Base-by-base conservation (phyloP, 2,113 vertebrate genomes). In the Atractosteus spatula region DNA sequence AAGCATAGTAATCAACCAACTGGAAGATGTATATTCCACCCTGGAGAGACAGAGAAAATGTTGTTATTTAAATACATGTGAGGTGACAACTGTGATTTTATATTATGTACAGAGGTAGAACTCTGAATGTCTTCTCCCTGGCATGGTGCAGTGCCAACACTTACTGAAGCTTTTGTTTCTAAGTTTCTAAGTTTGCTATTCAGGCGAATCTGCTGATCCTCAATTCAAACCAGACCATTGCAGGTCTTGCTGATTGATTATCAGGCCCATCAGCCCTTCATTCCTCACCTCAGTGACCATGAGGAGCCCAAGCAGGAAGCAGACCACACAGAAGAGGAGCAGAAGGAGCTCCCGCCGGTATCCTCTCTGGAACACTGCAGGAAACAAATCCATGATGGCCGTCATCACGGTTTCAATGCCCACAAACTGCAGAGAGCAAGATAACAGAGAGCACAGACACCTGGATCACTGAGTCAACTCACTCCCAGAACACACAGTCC, bases 341-440 rank as follows among this genome's bases (percentile, higher is more conserved):
- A 97, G 94, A 78, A 97, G 87, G 75, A 98, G 78, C 80, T 97
- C 94, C 0, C 95, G 78, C n/a, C 91, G 90, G 7, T 88, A 83
- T 1, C 91, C 90, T 65, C 87, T 92, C 4, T 91, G 82, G 76
- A 97, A 89, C 76, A 94, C 71, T 4, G 73, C 77, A 0, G 96
- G 95, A 81, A 93, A 97, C 87, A 95, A 85, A 90, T 97, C 96
- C 2, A 91, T 77, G 68, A 93, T 79, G 0, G 94, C 93, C 0
- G 95, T 97, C 86, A 96, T 96, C 89, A 97, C 81, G 55, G 95
- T 94, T 86, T 98, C 96, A 74, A 97, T 87, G 42, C 94, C 95
- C 79, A 98, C 94, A 0, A 98, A 97, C 96, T 98, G 84, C 17
- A 56, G 51, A 8, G 41, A 43, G 14, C 12, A 55, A 63, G 78